phyloP scores from a whole-genome alignment of 1,140 invertebrate genomes.

The Schlechtendalia chinensis region DNA sequence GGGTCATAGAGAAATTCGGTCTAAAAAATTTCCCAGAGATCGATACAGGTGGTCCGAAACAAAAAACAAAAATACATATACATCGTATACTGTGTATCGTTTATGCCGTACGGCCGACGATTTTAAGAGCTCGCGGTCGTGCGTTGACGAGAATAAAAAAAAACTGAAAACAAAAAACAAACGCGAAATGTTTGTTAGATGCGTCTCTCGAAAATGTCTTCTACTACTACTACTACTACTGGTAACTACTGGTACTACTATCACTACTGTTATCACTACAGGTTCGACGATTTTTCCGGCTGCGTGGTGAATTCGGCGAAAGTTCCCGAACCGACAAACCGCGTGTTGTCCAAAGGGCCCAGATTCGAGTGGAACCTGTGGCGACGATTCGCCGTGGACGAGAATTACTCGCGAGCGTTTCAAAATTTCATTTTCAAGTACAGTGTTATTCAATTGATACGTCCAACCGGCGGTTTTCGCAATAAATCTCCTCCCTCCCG shows the following conservation, averaged over 20 bases:
- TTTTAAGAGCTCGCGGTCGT: not conserved
- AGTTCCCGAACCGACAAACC: not conserved
- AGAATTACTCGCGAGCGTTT: not conserved
- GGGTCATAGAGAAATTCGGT: not conserved
- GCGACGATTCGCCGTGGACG: not conserved
- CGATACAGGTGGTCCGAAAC: slow-evolving; percentile 17
- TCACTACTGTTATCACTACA: no score
- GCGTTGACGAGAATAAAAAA: not conserved
- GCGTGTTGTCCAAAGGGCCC: not conserved
- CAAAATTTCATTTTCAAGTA: slow-evolving; percentile 34
- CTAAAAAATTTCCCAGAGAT: slow-evolving; percentile 8
- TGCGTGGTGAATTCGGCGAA: not conserved
- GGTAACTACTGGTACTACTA: no score
- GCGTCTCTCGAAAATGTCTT: no score
- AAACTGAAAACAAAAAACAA: no score
- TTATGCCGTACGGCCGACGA: no score
- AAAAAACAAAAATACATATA: no score
- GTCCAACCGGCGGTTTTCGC: no score
- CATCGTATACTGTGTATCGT: no score
- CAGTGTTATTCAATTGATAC: no score
- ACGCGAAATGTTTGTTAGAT: no score
- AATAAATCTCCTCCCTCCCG: no score
- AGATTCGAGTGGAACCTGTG: slow-evolving; percentile 30
- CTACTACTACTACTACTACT: no score
- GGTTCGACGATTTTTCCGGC: not conserved